Base-by-base conservation (phyloP, 2,888 invertebrate species). In the Azorinus chamasolen region DNA sequence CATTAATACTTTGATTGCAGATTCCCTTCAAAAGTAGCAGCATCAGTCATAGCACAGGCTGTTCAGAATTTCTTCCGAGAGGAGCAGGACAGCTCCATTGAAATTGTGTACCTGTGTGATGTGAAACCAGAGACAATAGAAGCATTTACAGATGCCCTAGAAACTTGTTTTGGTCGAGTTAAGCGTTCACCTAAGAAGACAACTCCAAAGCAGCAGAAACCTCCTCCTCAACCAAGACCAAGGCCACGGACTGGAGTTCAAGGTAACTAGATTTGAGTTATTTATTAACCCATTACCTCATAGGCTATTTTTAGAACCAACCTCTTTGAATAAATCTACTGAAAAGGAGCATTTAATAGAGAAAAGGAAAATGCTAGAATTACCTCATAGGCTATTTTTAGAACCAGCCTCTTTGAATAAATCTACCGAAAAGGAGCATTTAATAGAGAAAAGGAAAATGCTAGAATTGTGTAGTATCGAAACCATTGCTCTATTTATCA, bases 101-200 rank as follows among this genome's bases (percentile, higher is more conserved):
- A 27, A 18, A 54, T 72, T 10, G 68, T 86, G 0, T 80, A 79
- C 62, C 48, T 86, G 1, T 83, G 82, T 80, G 84, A 84, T 57
- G 68, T 78, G 10, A 76, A 72, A 43, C 32, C 46, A 2, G 59
- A 75, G 14, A 78, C 76, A 41, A 77, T 83, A 2, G 51, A 73
- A 32, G 55, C 61, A 2, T 83, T 86, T 71, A 63, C 63, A 1
- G 66, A 74, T 1, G 75, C 76, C 6, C 55, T 84, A 18, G 20
- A 51, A 14, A 25, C 18, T 14, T 58, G 55, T 4, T 76, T 69
- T 46, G 69, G 68, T 4, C n/a, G 24, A 18, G n/a, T 27, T 16
- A 59, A 59, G 14, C 6, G 45, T 22, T 46, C 18, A 27, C 45
- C 12, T 10, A 4, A 20, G 5, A 20, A 45, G n/a, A n/a, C 3